Percentiles rank a stretch among this genome's conserved stretches.
Evolutionary conservation across 2,113 vertebrate species (phyloP).

Genomic region (Marmota flaviventris): DNA sequence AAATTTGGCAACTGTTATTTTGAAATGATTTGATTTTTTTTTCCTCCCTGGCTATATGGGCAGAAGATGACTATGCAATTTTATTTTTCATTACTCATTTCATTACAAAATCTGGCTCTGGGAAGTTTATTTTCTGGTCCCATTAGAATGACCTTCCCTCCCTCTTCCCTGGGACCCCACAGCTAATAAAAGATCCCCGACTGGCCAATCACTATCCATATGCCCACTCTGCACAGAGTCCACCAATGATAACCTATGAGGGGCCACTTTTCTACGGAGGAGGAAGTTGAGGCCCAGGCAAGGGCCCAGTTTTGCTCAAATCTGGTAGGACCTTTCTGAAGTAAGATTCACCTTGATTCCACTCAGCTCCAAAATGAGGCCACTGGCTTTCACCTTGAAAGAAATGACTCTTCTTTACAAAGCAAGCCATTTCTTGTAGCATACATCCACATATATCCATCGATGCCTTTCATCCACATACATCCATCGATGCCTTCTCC

Average conservation of each 20-base stretch:
- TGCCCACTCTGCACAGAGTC: not conserved
- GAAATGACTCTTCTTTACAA: not conserved
- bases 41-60: not conserved
- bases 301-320: not conserved
- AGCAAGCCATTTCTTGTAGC: not conserved
- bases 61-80: not conserved
- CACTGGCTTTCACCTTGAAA: not conserved
- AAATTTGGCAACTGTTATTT: slow-evolving; percentile 29
- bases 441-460: not conserved
- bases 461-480: not conserved
- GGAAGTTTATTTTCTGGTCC: not conserved
- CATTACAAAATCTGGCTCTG: not conserved
- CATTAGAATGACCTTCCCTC: not conserved
- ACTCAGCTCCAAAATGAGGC: not conserved
- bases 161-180: not conserved
- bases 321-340: not conserved
- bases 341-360: not conserved
- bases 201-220: not conserved
- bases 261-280: not conserved
- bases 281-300: not conserved
- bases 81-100: not conserved
- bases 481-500: not conserved
- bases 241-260: not conserved
- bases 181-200: not conserved
- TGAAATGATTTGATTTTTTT: not conserved